These are phyloP conservation scores for Polylopha cassiicola DNA, from an alignment of 2,888 invertebrate genomes.

Conservation along the genomic window DNA sequence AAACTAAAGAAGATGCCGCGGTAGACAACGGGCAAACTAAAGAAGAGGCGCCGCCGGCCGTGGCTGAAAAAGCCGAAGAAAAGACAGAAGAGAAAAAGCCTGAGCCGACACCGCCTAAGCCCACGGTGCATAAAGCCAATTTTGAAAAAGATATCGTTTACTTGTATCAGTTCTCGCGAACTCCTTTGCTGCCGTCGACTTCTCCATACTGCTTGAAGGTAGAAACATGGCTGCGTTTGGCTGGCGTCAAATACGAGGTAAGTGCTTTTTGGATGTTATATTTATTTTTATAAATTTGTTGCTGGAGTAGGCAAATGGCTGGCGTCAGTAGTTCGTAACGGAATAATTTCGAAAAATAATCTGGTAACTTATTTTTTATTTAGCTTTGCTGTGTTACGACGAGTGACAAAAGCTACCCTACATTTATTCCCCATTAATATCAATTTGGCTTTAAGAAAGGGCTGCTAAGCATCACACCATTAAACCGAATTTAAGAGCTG, in stretches of 20 bases:
- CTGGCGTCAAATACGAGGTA: slow-evolving; percentile 96
- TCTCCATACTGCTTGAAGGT: slow-evolving; percentile 97
- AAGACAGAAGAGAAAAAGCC: slow-evolving; percentile 73
- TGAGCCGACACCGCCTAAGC: slow-evolving; percentile 84
- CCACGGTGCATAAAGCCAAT: slow-evolving; percentile 89
- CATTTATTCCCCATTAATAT: too few relatives aligned
- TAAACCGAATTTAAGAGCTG: slow-evolving; percentile 19
- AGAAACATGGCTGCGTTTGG: slow-evolving; percentile 95
- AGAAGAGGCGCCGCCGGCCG: slow-evolving; percentile 56
- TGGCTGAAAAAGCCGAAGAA: slow-evolving; percentile 71
- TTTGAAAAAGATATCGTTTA: slow-evolving; percentile 96
- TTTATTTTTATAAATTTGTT: too few relatives aligned
- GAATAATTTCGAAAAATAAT: too few relatives aligned
- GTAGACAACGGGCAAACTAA: slow-evolving; percentile 68
- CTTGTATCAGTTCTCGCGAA: slow-evolving; percentile 95
- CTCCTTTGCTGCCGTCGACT: slow-evolving; percentile 91
- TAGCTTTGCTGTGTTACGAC: too few relatives aligned
- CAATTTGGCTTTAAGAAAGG: too few relatives aligned
- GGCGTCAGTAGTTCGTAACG: too few relatives aligned
- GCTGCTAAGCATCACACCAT: slow-evolving; percentile 1
- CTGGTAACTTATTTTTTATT: too few relatives aligned
- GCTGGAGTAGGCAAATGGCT: too few relatives aligned
- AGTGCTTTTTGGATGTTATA: slow-evolving; percentile 60
- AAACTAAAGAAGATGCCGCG: slow-evolving; percentile 73
- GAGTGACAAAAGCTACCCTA: too few relatives aligned